Evolutionary conservation across 1,140 invertebrate species (phyloP).

Genomic region (Musca vetustissima): DNA sequence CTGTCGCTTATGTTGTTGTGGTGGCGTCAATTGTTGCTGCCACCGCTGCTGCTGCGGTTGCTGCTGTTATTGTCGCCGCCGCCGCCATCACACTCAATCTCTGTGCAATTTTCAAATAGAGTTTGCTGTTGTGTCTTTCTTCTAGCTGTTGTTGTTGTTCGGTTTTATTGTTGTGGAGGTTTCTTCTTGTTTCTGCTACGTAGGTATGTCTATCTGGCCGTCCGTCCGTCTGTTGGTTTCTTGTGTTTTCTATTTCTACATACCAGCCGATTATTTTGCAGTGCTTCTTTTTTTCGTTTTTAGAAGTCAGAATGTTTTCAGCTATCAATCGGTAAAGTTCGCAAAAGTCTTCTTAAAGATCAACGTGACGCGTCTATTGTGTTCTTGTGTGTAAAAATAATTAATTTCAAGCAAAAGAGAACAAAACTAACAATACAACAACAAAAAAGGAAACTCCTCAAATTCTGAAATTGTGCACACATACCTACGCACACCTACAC

Average conservation of each 20-base stretch:
- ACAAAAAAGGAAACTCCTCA: neutral
- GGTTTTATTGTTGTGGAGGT: no score
- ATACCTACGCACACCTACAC: neutral
- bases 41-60: neutral
- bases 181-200: no score
- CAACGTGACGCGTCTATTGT: neutral
- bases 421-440: neutral
- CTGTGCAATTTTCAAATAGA: slow-evolving; percentile 20
- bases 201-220: no score
- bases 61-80: neutral
- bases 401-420: neutral
- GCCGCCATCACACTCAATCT: neutral
- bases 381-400: neutral
- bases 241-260: no score
- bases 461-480: neutral
- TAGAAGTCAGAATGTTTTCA: slow-evolving; percentile 35
- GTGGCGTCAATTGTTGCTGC: neutral
- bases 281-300: no score
- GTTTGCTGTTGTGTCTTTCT: neutral
- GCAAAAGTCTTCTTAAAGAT: neutral
- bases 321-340: slow-evolving; percentile 29
- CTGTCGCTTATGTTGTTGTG: no score
- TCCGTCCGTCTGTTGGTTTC: no score
- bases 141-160: no score
- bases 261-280: no score